Base-by-base conservation (phyloP, 1,140 invertebrate species). In the Drosophila arawakana region DNA sequence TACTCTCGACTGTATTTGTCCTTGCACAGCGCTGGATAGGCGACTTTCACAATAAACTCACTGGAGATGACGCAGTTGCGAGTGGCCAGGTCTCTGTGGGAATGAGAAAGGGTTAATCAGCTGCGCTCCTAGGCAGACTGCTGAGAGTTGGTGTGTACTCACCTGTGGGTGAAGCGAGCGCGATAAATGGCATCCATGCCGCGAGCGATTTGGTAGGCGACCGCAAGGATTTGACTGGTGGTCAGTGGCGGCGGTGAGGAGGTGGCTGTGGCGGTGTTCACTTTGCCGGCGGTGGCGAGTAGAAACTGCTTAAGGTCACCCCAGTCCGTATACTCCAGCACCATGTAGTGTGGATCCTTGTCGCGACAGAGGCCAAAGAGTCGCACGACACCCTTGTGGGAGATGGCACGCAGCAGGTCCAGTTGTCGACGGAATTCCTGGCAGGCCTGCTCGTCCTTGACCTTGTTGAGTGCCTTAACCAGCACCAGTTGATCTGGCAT, bases 301-400 rank as follows among this genome's bases (percentile, higher is more conserved):
- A 98, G 93, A 93, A 98, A 98, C 91, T 97, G 97, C 79, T 98
- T 98, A 57, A 98, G 93, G 92, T 98, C 97, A n/a, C 97, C 98
- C 97, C 97, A 98, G 88, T 98, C 98, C 21, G 97, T 98, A 88
- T 98, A 97, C 90, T 98, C 97, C 5, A 98, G 93, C 11, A 99
- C 95, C 94, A 98, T 95, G 84, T 96, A 97, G 89, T 98, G 96
- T 0, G 97, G 97, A 71, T 98, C 96, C 10, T 95, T 94, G 57
- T 98, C 97, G 37, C 95, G 94, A 91, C 97, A 98, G 50, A 98
- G 93, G 0, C 97, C 98, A 46, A 97, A 93, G 7, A 98, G 92
- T 52, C 95, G 95, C 0, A 95, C 95, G 0, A 98, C 94, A 88
- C 97, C 96, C 50, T 96, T 95, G 91, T 98, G 97, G 13, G 95